phyloP scores from a whole-genome alignment of 2,888 invertebrate genomes.

The Diarsia dahlii region DNA sequence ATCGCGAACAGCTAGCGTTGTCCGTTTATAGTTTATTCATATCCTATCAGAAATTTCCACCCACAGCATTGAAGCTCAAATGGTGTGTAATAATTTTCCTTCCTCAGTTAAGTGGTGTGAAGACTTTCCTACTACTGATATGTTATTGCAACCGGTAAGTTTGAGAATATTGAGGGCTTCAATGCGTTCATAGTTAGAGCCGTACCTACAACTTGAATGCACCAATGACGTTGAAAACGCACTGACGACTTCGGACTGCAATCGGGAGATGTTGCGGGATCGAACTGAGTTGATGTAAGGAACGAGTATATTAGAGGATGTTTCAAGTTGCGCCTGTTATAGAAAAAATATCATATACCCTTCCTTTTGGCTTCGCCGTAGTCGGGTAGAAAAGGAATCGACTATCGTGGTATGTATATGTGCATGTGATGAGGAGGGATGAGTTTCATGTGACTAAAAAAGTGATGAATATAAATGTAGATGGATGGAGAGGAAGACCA shows the following conservation, averaged over 20 bases:
- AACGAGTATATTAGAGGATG: too few relatives aligned
- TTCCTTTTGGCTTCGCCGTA: too few relatives aligned
- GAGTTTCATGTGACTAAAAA: too few relatives aligned
- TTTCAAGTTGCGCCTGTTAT: too few relatives aligned
- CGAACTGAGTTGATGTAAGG: not conserved
- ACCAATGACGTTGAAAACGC: not conserved
- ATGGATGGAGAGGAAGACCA: too few relatives aligned
- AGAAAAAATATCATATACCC: too few relatives aligned
- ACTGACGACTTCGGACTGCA: not conserved
- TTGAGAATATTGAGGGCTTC: not conserved
- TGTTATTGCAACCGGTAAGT: not conserved
- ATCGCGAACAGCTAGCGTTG: conserved; percentile 29
- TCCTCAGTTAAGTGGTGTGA: not conserved
- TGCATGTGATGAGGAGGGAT: too few relatives aligned
- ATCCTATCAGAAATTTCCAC: conserved; percentile 38
- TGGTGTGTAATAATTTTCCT: not conserved
- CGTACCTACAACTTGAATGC: not conserved
- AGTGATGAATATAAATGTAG: too few relatives aligned
- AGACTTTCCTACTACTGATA: not conserved
- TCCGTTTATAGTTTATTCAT: conserved; percentile 36
- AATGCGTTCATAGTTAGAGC: not conserved
- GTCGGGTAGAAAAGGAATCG: too few relatives aligned
- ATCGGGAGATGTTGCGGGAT: too few relatives aligned
- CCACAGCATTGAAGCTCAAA: conserved; percentile 23
- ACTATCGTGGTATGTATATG: too few relatives aligned